These are phyloP conservation scores for Plectropomus leopardus DNA, from an alignment of 2,113 vertebrate species.

Conservation along the genomic window DNA sequence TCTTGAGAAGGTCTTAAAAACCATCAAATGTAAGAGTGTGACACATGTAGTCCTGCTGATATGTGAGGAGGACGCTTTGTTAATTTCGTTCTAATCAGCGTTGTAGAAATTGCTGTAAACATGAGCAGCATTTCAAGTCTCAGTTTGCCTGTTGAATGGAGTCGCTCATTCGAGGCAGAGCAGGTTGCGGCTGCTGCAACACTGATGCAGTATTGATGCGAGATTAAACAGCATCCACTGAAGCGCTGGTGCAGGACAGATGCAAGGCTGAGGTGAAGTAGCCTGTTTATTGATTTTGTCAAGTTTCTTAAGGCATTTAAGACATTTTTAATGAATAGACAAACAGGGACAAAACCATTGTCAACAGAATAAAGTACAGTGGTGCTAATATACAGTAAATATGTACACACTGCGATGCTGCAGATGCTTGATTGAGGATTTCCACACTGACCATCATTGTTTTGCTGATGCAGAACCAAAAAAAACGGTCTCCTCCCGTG, in stretches of 20 bases:
- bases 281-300: not conserved
- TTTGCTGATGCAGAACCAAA: slow-evolving; percentile 24
- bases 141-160: not conserved
- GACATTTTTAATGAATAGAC: not conserved
- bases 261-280: not conserved
- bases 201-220: slow-evolving; percentile 36
- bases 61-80: not conserved
- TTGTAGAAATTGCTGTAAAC: not conserved
- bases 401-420: not conserved
- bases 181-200: slow-evolving; percentile 23
- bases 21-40: too few species aligned
- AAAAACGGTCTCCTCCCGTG: not conserved
- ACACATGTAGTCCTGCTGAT: too few species aligned
- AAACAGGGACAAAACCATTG: not conserved
- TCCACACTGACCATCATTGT: not conserved
- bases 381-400: not conserved
- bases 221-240: slow-evolving; percentile 6
- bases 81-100: not conserved
- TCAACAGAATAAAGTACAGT: not conserved
- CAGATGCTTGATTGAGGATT: not conserved
- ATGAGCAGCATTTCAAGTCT: not conserved
- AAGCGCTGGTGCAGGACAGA: slow-evolving; percentile 22
- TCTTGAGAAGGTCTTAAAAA: too few species aligned
- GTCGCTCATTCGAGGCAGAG: not conserved
- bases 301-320: not conserved